phyloP scores from a whole-genome alignment of 2,888 invertebrate species.

The Callyntrura guangdongensis region DNA sequence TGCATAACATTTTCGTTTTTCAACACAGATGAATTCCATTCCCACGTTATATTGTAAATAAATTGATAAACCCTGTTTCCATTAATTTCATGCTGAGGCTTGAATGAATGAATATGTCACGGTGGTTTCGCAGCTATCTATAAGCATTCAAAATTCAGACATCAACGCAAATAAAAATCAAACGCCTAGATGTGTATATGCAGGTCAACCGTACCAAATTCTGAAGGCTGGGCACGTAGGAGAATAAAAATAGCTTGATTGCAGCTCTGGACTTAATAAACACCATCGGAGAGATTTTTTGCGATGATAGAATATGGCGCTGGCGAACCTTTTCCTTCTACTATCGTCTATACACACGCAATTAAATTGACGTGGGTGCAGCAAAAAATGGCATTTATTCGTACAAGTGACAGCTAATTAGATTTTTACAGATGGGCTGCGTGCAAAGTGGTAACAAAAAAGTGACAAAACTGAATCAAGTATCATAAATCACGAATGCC shows the following conservation, averaged over 20 bases:
- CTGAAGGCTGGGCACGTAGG: slow-evolving; percentile 21
- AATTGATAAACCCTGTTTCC: slow-evolving; percentile 42
- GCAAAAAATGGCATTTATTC: slow-evolving; percentile 1
- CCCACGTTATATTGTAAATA: slow-evolving; percentile 55
- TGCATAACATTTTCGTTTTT: background rate
- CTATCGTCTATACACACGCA: background rate
- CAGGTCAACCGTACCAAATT: slow-evolving; percentile 40
- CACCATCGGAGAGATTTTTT: background rate
- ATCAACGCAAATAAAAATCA: background rate
- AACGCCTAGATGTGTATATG: background rate
- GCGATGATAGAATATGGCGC: background rate
- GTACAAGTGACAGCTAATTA: slow-evolving; percentile 64
- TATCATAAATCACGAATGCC: background rate
- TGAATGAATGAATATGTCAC: slow-evolving; percentile 59
- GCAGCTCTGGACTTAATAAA: slow-evolving; percentile 24
- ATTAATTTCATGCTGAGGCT: slow-evolving; percentile 60
- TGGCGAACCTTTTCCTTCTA: background rate
- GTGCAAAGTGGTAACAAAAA: slow-evolving; percentile 3
- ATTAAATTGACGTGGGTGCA: background rate
- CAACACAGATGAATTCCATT: slow-evolving; percentile 57
- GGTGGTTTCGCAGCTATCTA: slow-evolving; percentile 59
- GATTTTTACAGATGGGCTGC: slow-evolving; percentile 55
- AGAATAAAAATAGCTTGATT: slow-evolving; percentile 6
- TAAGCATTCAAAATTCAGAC: background rate
- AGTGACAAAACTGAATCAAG: slow-evolving; percentile 44